Conservation (phyloP, 2,797 vertebrate genomes). For the Poecilia wingei region DNA sequence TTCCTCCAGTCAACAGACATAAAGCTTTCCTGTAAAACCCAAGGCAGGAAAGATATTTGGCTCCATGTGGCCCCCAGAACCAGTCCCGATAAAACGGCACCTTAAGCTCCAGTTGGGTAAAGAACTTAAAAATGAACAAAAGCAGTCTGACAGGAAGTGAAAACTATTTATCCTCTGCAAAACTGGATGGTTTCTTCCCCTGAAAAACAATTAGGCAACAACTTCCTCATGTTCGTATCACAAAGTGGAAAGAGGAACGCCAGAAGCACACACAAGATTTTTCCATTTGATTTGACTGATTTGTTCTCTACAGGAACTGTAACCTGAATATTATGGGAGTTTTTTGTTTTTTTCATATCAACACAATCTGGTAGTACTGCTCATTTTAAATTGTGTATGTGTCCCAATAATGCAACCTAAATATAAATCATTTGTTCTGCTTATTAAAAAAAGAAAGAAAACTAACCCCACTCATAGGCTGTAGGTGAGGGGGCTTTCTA, state of each 20-base stretch:
- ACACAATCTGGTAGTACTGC: too few species aligned
- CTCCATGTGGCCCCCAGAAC: background rate
- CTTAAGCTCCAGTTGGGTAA: background rate
- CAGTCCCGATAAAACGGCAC: background rate
- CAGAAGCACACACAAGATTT: background rate
- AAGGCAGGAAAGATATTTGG: background rate
- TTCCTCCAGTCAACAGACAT: background rate
- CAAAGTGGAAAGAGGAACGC: background rate
- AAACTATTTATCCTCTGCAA: background rate
- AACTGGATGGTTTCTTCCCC: background rate
- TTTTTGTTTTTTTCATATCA: too few species aligned
- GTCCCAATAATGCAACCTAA: too few species aligned
- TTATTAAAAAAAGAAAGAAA: background rate
- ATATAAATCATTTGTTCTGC: background rate
- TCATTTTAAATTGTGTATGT: too few species aligned
- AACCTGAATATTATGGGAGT: too few species aligned
- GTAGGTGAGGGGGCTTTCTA: background rate
- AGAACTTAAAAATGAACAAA: background rate
- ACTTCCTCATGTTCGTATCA: background rate
- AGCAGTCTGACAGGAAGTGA: background rate
- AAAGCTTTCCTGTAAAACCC: background rate
- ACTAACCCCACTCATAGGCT: background rate
- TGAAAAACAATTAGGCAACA: background rate
- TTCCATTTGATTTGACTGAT: background rate
- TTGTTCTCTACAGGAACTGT: background rate